Conservation (phyloP, 1,140 invertebrate genomes). For the Nylanderia fulva region DNA sequence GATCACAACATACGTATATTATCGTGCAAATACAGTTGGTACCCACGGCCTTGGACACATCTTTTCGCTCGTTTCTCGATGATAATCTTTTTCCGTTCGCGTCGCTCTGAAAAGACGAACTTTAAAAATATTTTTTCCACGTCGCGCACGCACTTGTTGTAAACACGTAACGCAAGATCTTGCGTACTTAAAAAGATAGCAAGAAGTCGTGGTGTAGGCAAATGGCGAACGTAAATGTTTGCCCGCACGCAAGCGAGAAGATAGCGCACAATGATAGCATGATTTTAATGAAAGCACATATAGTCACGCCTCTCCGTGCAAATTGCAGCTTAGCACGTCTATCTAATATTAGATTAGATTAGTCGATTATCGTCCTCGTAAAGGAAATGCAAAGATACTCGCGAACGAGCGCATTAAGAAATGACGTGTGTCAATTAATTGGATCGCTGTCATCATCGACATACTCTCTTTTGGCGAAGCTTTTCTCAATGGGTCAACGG, state of each 20-base stretch:
- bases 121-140: slow-evolving; percentile 43
- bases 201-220: slow-evolving; percentile 24
- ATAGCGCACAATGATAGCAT: slow-evolving; percentile 43
- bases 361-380: background rate
- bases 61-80: slow-evolving; percentile 8
- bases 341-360: slow-evolving; percentile 30
- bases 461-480: slow-evolving; percentile 49
- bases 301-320: slow-evolving; percentile 24
- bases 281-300: slow-evolving; percentile 42
- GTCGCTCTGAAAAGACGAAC: background rate
- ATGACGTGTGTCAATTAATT: slow-evolving; percentile 59
- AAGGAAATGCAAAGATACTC: background rate
- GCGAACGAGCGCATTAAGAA: background rate
- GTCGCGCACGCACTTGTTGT: background rate
- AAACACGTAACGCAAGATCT: background rate
- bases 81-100: background rate
- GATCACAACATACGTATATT: slow-evolving; percentile 15
- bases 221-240: slow-evolving; percentile 53
- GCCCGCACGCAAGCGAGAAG: slow-evolving; percentile 36
- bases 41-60: slow-evolving; percentile 21
- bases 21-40: slow-evolving; percentile 53
- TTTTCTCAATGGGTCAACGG: slow-evolving; percentile 67
- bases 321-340: slow-evolving; percentile 27
- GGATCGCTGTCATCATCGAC: background rate
- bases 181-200: background rate